These are phyloP conservation scores for Anthopleura xanthogrammica DNA, from an alignment of 92 coral and sea anemone species.

Conservation along the genomic window DNA sequence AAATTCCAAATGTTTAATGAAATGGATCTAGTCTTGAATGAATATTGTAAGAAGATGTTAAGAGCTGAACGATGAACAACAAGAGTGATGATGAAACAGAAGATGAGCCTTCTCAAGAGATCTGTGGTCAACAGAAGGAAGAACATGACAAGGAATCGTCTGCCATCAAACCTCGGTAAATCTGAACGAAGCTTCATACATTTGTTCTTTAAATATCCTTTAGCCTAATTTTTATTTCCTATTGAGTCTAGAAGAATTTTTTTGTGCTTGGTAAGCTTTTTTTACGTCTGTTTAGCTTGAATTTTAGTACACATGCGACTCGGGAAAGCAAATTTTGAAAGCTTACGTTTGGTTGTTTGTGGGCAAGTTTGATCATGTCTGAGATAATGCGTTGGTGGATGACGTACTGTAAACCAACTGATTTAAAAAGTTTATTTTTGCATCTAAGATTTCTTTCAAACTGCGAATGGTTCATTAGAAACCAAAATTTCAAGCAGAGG, in stretches of 20 bases:
- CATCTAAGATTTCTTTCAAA: too few relatives aligned
- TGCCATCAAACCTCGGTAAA: neutral
- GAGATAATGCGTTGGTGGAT: neutral
- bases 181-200: too few relatives aligned
- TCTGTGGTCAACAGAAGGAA: neutral
- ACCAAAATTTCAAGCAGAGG: neutral
- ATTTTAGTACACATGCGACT: neutral
- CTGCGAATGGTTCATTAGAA: neutral
- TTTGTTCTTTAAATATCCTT: too few relatives aligned
- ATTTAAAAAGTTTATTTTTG: too few relatives aligned
- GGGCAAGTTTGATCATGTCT: neutral
- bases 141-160: neutral
- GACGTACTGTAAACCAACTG: neutral
- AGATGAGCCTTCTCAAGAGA: neutral
- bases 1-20: neutral
- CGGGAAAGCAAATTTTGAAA: neutral
- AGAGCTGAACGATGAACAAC: neutral
- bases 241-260: neutral
- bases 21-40: neutral
- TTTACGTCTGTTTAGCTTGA: neutral
- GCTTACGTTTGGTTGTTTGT: neutral
- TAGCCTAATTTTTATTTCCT: neutral
- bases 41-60: neutral
- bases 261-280: too few relatives aligned
- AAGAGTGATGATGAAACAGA: constrained; percentile 1